phyloP scores from a whole-genome alignment of 2,113 vertebrate genomes.

The Opisthocomus hoazin region DNA sequence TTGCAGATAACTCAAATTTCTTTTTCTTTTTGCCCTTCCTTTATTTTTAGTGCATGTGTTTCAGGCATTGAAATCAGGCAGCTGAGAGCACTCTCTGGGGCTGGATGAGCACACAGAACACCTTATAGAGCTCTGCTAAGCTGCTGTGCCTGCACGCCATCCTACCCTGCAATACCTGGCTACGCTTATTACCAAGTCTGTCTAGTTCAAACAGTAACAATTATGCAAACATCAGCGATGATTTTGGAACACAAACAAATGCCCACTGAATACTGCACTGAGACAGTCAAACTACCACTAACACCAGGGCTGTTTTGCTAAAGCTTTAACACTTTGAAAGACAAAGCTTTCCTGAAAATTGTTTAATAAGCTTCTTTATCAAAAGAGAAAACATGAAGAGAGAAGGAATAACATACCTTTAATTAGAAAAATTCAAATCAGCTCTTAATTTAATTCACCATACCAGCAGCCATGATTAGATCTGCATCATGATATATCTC shows the following conservation, averaged over 20 bases:
- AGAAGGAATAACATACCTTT: slow-evolving; percentile 63
- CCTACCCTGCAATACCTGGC: background rate
- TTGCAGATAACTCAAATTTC: background rate
- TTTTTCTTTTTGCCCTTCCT: background rate
- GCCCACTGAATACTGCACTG: background rate
- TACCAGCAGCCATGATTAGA: slow-evolving; percentile 69
- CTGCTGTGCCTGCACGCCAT: background rate
- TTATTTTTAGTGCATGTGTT: background rate
- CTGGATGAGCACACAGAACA: background rate
- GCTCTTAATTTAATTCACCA: slow-evolving; percentile 74
- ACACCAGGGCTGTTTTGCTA: background rate
- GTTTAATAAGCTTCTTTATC: slow-evolving; percentile 32
- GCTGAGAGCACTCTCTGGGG: background rate
- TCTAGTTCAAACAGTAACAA: background rate
- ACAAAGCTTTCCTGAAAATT: slow-evolving; percentile 5
- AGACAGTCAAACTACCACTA: background rate
- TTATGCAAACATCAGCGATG: background rate
- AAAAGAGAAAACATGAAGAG: slow-evolving; percentile 15
- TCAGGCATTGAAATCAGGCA: background rate
- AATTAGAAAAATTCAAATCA: slow-evolving; percentile 77
- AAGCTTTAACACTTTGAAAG: background rate
- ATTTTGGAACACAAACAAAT: background rate
- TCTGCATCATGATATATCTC: slow-evolving; percentile 78
- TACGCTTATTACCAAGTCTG: background rate
- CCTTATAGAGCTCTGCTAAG: background rate